phyloP scores from a whole-genome alignment of 2,888 invertebrate genomes.

The Hyalella azteca region DNA sequence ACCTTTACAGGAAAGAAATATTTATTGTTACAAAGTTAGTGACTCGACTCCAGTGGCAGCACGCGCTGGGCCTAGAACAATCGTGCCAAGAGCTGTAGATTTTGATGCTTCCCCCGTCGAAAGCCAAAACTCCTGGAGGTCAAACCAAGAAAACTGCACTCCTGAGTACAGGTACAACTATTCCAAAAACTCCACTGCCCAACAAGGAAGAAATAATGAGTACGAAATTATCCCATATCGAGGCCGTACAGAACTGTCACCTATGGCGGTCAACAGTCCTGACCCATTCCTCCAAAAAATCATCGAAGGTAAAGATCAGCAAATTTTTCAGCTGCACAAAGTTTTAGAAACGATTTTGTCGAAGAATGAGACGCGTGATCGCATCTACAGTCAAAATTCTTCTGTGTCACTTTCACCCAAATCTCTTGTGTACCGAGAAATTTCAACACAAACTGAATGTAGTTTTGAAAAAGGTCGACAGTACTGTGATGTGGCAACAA shows the following conservation, averaged over 20 bases:
- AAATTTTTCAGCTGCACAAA: conserved; percentile 41
- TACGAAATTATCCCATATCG: background rate
- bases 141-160: background rate
- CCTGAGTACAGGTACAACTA: background rate
- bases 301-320: conserved; percentile 40
- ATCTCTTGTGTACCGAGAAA: background rate
- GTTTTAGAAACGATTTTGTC: conserved; percentile 37
- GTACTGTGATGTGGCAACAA: conserved; percentile 16
- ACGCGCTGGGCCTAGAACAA: background rate
- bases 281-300: conserved; percentile 34
- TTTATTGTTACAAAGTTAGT: background rate
- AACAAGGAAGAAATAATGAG: background rate
- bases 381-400: background rate
- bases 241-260: background rate
- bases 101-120: background rate
- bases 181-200: too few species aligned
- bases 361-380: background rate
- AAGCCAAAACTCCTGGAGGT: background rate
- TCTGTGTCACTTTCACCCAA: background rate
- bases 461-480: background rate
- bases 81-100: background rate
- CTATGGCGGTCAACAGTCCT: background rate
- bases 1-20: background rate
- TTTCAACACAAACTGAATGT: background rate
- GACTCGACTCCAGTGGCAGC: background rate